Evolutionary conservation across 1,140 invertebrate genomes (phyloP), one percentile per base, ranked within the genome.

Genomic region (Drosophila nannoptera): DNA sequence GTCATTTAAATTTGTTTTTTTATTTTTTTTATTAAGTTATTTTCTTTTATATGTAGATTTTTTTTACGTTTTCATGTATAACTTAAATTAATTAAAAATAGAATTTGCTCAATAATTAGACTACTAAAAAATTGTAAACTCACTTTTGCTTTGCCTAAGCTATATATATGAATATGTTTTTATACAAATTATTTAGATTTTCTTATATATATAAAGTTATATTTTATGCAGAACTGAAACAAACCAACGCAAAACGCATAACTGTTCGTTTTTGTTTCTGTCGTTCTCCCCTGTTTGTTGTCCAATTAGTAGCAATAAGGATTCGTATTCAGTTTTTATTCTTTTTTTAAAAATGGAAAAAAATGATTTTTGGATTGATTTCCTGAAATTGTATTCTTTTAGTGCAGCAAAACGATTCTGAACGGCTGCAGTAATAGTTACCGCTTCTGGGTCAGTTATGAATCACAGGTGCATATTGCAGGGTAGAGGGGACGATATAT

Each of bases 381-480:
- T 64, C 65, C 67, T 52, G 65, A 69, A 86, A 63, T 55, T 71
- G 64, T 56, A 52, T 64, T 50, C 38, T 16, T 29, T 60, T 45
- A 12, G 49, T 49, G 14, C 35, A 38, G 36, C 60, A 69, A 54
- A 50, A 33, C 36, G 36, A 58, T 48, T 40, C 48, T 66, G 40
- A 66, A 70, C 16, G 73, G 73, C 60, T 82, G 43, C 38, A 40
- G 32, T 64, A 50, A 56, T 52, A 67, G 61, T 50, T 59, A 73
- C 65, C 70, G 78, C 80, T 84, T 73, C 62, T 83, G 59, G 22
- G 76, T 78, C 78, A 66, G 62, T 59, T 64, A 50, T 74, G 80
- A 83, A 84, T 83, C 78, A 83, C 78, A 83, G 80, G 60, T 75
- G 75, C 75, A 83, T 77, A 63, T 62, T 33, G 35, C 8, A 14